A percentile compares a stretch with the other conserved stretches of the same genome.
Evolutionary conservation across 1,140 invertebrate genomes (phyloP).

Genomic region (Phocides pigmalion): DNA sequence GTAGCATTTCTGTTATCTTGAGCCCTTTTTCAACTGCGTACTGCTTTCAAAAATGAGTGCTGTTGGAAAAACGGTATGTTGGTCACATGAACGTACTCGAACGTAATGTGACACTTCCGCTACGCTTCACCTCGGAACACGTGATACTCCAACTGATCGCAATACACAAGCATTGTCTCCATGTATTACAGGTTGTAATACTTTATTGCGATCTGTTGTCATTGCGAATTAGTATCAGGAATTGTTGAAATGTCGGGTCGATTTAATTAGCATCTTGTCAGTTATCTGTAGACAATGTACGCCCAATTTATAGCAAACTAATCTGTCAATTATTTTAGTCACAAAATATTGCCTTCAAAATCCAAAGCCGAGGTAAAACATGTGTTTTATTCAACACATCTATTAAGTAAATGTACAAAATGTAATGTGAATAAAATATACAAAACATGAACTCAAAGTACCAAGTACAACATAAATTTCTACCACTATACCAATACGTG

Average conservation of each 20-base stretch:
- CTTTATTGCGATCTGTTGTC: neutral
- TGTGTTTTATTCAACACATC: too few species aligned
- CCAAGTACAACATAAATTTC: too few species aligned
- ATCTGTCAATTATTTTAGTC: too few species aligned
- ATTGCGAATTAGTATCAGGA: neutral
- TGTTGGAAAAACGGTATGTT: constrained; percentile 18
- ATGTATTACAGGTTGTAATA: neutral
- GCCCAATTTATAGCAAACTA: too few species aligned
- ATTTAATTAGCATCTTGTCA: neutral
- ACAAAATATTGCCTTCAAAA: too few species aligned
- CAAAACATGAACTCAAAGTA: neutral
- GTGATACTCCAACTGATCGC: constrained; percentile 1
- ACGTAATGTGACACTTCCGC: constrained; percentile 19
- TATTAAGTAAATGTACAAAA: too few species aligned
- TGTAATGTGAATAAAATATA: neutral
- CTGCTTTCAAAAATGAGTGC: constrained; percentile 13
- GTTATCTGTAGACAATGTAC: neutral
- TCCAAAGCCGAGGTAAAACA: too few species aligned
- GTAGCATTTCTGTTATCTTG: constrained; percentile 32
- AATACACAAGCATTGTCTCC: constrained; percentile 2
- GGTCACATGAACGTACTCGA: constrained; percentile 4
- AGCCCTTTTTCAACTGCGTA: constrained; percentile 30
- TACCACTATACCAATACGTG: too few species aligned
- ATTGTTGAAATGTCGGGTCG: neutral
- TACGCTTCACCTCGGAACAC: neutral